These are phyloP conservation scores for Aplysia californica DNA, from an alignment of 1,140 invertebrate genomes.

Conservation along the genomic window DNA sequence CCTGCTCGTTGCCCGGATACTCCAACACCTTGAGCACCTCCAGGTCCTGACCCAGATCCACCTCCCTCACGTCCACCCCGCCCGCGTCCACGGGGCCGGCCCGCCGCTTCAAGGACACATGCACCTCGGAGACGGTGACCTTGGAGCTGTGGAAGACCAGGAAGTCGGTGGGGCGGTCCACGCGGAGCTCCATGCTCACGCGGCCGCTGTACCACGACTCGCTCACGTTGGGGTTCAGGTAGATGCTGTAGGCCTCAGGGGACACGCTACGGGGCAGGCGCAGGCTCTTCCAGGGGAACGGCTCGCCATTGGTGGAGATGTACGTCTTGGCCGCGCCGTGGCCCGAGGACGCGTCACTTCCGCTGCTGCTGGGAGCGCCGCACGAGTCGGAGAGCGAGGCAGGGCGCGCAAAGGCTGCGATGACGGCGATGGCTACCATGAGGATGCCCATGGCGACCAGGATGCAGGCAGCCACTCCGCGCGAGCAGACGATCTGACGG, in stretches of 20 bases:
- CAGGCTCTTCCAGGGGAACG: conserved; percentile 91
- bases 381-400: conserved; percentile 70
- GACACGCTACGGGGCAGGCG: conserved; percentile 82
- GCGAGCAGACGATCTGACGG: conserved; percentile 86
- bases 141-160: too few species aligned
- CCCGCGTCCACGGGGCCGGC: too few species aligned
- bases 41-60: too few species aligned
- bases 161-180: too few species aligned
- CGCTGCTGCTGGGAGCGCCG: neutral
- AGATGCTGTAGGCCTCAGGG: conserved; percentile 88
- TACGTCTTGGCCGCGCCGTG: conserved; percentile 28
- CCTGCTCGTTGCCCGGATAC: too few species aligned
- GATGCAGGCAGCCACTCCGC: conserved; percentile 84
- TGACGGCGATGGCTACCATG: conserved; percentile 83
- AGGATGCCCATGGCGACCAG: conserved; percentile 81
- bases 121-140: too few species aligned
- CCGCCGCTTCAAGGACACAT: too few species aligned
- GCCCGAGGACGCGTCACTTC: neutral
- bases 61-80: too few species aligned
- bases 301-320: conserved; percentile 76
- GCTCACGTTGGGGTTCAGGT: conserved; percentile 94
- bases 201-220: too few species aligned
- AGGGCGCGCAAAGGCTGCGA: conserved; percentile 90
- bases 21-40: too few species aligned
- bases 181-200: too few species aligned